Percentiles rank a stretch among this genome's conserved stretches.
These are phyloP conservation scores for Pterocles orientalis DNA, from an alignment of 2,113 vertebrate genomes.

Conservation along the genomic window DNA sequence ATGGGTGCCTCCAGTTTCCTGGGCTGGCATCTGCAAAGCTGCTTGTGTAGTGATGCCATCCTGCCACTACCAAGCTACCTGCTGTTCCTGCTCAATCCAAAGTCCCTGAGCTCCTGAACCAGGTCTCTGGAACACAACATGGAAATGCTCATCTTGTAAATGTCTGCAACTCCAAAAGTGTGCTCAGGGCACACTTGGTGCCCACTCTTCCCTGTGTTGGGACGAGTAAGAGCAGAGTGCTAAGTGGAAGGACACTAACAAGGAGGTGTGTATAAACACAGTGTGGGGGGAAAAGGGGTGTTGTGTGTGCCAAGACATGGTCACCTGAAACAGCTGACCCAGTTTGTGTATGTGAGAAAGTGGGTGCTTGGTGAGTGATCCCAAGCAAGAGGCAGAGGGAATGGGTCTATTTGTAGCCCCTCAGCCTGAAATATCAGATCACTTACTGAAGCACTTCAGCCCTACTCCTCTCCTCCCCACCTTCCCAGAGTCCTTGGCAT, in stretches of 20 bases:
- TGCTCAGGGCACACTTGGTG: background rate
- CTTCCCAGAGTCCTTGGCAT: background rate
- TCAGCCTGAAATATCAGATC: background rate
- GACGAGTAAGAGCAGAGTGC: background rate
- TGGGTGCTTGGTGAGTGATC: background rate
- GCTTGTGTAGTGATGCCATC: background rate
- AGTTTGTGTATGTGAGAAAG: background rate
- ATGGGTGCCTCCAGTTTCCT: background rate
- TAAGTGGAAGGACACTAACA: background rate
- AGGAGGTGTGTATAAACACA: background rate
- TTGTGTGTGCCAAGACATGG: background rate
- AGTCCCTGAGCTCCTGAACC: background rate
- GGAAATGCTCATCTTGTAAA: background rate
- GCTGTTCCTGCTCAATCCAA: background rate
- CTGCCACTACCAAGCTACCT: background rate
- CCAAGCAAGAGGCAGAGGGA: background rate
- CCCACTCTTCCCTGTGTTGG: background rate
- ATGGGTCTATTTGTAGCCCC: background rate
- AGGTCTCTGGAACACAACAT: accelerated
- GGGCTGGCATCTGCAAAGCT: background rate
- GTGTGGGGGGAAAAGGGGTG: background rate
- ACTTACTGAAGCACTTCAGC: background rate
- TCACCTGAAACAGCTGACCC: background rate
- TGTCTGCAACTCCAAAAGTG: background rate
- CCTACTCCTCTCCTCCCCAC: background rate